Conservation (phyloP, 35 echinoderm and acorn worm genomes). For the Eucidaris tribuloides region DNA sequence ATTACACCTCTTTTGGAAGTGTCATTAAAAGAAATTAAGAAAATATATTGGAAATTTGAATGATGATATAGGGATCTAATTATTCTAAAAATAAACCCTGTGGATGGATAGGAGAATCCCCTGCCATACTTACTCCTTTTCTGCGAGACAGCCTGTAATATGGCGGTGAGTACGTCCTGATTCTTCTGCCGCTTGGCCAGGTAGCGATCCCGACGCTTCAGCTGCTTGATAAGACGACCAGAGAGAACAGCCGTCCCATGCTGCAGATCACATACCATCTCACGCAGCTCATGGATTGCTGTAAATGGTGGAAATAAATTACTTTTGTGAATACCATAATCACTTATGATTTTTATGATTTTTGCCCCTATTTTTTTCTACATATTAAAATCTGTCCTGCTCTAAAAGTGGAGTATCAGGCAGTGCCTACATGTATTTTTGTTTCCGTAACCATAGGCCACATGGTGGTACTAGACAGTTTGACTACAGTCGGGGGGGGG, state of each 20-base stretch:
- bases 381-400: neutral
- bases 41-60: no score
- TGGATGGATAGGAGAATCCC: no score
- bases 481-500: no score
- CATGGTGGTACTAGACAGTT: neutral
- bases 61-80: no score
- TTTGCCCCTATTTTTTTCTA: neutral
- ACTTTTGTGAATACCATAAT: neutral
- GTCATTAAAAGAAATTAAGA: no score
- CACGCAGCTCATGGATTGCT: constrained; percentile 75
- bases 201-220: constrained; percentile 84
- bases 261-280: constrained; percentile 82
- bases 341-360: neutral
- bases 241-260: constrained; percentile 69
- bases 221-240: constrained; percentile 78
- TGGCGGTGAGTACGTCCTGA: constrained; percentile 94
- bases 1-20: no score
- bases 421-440: neutral
- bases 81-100: no score
- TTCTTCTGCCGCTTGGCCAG: constrained; percentile 88
- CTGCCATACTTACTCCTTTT: constrained; percentile 90
- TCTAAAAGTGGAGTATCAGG: neutral
- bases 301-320: neutral
- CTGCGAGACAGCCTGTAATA: constrained; percentile 96
- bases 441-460: neutral